Evolutionary conservation across 2,888 invertebrate species (phyloP).

Genomic region (Tuberolachnus salignus): DNA sequence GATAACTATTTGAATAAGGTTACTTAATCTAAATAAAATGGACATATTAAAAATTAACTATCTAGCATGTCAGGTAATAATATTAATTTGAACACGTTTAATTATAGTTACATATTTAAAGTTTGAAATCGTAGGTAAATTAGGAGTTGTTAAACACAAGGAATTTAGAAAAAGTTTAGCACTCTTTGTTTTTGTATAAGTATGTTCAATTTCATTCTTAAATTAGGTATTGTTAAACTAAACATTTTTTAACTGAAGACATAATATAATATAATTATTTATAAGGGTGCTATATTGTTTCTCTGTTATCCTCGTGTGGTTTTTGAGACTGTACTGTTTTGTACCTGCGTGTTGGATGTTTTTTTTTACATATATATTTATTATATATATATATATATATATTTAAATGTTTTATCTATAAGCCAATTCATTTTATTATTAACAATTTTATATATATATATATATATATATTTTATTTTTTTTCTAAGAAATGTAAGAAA

Average conservation of each 20-base stretch:
- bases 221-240: background rate
- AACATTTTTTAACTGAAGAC: constrained; percentile 28
- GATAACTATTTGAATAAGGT: constrained; percentile 34
- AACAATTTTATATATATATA: constrained; percentile 45
- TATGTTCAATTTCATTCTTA: constrained; percentile 22
- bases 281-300: constrained; percentile 50
- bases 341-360: constrained; percentile 55
- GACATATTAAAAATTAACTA: constrained; percentile 22
- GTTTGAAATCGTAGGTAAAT: constrained; percentile 32
- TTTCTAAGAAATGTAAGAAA: constrained; percentile 52
- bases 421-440: constrained; percentile 47
- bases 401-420: constrained; percentile 40
- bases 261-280: constrained; percentile 24
- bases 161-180: constrained; percentile 29
- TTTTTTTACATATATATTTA: constrained; percentile 32
- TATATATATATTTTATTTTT: constrained; percentile 50
- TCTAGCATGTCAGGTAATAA: constrained; percentile 42
- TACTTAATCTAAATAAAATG: constrained; percentile 24
- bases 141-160: constrained; percentile 42
- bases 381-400: constrained; percentile 21
- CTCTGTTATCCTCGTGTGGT: constrained; percentile 53
- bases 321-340: constrained; percentile 55
- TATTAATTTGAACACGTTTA: constrained; percentile 31
- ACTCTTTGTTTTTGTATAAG: constrained; percentile 23
- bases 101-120: constrained; percentile 31